Percentiles rank a stretch among this genome's conserved stretches.
Conservation (phyloP, 2,113 vertebrate species). For the Xenopus borealis region DNA sequence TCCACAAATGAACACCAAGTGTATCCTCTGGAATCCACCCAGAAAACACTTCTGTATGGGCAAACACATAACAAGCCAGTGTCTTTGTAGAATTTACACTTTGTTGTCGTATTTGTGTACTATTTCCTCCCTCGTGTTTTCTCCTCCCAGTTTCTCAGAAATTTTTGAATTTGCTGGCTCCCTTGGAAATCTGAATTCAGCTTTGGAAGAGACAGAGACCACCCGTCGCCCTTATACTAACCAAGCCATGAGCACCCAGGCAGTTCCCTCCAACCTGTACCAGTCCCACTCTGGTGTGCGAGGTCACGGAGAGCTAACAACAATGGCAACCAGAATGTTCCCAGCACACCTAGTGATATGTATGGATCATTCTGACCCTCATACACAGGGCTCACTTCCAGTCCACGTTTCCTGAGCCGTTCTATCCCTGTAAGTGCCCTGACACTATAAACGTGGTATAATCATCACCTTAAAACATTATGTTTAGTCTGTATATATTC, state of each 20-base stretch:
- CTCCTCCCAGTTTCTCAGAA: constrained; percentile 73
- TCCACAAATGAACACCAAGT: too few relatives aligned
- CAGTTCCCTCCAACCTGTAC: constrained; percentile 63
- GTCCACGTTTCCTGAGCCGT: constrained; percentile 80
- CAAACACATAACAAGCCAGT: too few relatives aligned
- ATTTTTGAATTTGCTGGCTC: constrained; percentile 89
- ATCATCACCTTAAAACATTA: too few relatives aligned
- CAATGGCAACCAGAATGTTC: constrained; percentile 58
- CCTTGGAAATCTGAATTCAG: constrained; percentile 81
- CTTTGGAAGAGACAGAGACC: constrained; percentile 66
- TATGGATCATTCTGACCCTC: constrained; percentile 56
- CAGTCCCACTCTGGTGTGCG: constrained; percentile 63
- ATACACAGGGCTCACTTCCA: constrained; percentile 68
- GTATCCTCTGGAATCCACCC: too few relatives aligned
- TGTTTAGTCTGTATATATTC: too few relatives aligned
- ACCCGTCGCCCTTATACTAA: constrained; percentile 58
- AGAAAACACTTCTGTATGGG: too few relatives aligned
- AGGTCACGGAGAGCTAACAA: constrained; percentile 81
- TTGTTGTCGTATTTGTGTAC: constrained; percentile 51
- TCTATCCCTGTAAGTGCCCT: constrained; percentile 90
- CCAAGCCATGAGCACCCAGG: constrained; percentile 63
- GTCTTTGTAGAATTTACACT: too few relatives aligned
- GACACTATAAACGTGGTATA: too few relatives aligned
- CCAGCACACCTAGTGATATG: constrained; percentile 60
- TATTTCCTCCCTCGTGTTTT: constrained; percentile 54